These are phyloP conservation scores for Pelecanus crispus DNA, from an alignment of 2,113 vertebrate genomes.

Conservation along the genomic window DNA sequence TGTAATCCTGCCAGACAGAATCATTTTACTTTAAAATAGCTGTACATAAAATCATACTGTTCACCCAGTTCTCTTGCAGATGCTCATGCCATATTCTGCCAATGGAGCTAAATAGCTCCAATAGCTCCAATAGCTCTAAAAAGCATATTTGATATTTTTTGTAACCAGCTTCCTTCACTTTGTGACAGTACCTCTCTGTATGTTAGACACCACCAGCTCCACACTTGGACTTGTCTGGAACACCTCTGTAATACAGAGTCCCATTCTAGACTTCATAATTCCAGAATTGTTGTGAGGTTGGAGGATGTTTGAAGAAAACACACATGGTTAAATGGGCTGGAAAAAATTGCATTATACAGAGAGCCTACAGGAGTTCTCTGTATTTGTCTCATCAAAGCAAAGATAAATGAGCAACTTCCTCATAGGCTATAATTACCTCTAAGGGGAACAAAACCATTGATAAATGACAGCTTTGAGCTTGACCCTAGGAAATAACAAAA, in stretches of 20 bases:
- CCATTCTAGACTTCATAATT: background rate
- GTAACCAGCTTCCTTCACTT: background rate
- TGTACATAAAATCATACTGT: background rate
- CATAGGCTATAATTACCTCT: slow-evolving; percentile 1
- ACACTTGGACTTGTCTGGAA: background rate
- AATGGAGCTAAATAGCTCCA: background rate
- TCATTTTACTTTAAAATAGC: background rate
- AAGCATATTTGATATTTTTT: background rate
- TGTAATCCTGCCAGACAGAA: background rate
- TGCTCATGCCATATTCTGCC: background rate
- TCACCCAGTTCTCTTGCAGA: background rate
- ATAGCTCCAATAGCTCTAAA: too few relatives aligned
- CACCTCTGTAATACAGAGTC: background rate
- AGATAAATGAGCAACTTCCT: slow-evolving; percentile 47
- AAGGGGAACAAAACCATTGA: slow-evolving; percentile 31
- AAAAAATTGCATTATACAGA: slow-evolving; percentile 12
- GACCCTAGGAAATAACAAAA: slow-evolving; percentile 45
- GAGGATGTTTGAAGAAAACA: background rate
- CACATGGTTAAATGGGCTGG: background rate
- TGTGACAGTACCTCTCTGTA: background rate
- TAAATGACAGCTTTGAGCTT: slow-evolving; percentile 46
- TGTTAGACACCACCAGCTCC: background rate
- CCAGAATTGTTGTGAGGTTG: background rate
- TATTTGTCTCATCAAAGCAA: slow-evolving; percentile 47
- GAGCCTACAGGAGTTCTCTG: background rate